Conservation (phyloP, 2,888 invertebrate species). For the Subacronicta megacephala region DNA sequence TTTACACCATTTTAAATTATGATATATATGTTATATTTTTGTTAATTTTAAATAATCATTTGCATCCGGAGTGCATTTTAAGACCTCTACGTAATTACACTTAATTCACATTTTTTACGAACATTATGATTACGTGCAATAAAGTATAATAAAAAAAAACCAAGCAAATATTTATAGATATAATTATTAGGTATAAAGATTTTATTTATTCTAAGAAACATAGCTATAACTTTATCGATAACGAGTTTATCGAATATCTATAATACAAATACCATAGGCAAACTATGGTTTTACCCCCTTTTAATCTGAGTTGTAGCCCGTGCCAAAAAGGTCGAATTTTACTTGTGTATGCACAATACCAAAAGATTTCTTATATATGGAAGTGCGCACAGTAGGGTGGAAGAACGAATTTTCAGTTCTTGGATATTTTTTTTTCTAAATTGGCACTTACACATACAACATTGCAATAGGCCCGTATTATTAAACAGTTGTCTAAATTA, state of each 20-base stretch:
- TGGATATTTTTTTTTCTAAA: conserved; percentile 16
- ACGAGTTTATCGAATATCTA: not conserved
- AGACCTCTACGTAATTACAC: too few species aligned
- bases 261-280: too few species aligned
- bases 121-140: not conserved
- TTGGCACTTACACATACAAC: conserved; percentile 25
- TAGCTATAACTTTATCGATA: conserved; percentile 4
- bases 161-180: conserved; percentile 26
- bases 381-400: conserved; percentile 6
- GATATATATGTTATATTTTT: too few species aligned
- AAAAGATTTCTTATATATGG: conserved; percentile 1
- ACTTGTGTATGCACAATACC: not conserved
- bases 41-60: too few species aligned
- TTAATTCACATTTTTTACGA: conserved; percentile 4
- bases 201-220: conserved; percentile 6
- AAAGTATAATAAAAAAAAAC: conserved; percentile 9
- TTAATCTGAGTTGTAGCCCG: too few species aligned
- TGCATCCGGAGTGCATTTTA: too few species aligned
- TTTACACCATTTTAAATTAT: too few species aligned
- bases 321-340: not conserved
- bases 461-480: conserved; percentile 31
- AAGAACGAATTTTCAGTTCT: conserved; percentile 8
- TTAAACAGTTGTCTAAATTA: too few species aligned
- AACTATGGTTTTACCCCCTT: too few species aligned
- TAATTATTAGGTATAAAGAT: not conserved